Percentiles rank a stretch among this genome's conserved stretches.
Evolutionary conservation across 2,888 invertebrate genomes (phyloP).

Genomic region (Dryobota labecula): DNA sequence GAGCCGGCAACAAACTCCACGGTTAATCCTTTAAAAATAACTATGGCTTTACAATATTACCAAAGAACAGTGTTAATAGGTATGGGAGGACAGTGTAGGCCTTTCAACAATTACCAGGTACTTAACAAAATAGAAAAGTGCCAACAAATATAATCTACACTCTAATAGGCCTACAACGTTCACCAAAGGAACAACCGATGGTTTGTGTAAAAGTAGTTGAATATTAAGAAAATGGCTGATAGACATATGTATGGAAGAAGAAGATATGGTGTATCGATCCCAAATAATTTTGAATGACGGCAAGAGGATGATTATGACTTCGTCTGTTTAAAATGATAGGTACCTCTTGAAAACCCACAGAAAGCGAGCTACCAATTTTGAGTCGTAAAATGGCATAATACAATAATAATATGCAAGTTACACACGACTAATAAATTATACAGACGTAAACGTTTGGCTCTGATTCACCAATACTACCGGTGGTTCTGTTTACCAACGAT

Average conservation of each 20-base stretch:
- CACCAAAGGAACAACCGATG: neutral
- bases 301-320: neutral
- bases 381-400: slow-evolving; percentile 2
- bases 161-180: too few species aligned
- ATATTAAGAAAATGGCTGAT: neutral
- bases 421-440: slow-evolving; percentile 42
- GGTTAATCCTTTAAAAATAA: too few species aligned
- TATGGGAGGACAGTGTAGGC: too few species aligned
- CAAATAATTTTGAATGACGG: neutral
- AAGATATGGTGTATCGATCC: too few species aligned
- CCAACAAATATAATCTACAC: too few species aligned
- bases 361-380: slow-evolving; percentile 4
- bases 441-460: slow-evolving; percentile 15
- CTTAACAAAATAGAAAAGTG: too few species aligned
- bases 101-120: too few species aligned
- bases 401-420: slow-evolving; percentile 21
- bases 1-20: too few species aligned
- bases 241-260: neutral
- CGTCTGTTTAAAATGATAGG: neutral
- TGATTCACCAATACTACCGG: slow-evolving; percentile 53
- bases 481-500: slow-evolving; percentile 53
- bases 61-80: too few species aligned
- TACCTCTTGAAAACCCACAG: slow-evolving; percentile 11
- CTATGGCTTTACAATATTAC: too few species aligned
- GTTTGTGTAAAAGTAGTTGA: neutral